Conservation (phyloP, 2,888 invertebrate species). For the Polyommatus iphigenia region DNA sequence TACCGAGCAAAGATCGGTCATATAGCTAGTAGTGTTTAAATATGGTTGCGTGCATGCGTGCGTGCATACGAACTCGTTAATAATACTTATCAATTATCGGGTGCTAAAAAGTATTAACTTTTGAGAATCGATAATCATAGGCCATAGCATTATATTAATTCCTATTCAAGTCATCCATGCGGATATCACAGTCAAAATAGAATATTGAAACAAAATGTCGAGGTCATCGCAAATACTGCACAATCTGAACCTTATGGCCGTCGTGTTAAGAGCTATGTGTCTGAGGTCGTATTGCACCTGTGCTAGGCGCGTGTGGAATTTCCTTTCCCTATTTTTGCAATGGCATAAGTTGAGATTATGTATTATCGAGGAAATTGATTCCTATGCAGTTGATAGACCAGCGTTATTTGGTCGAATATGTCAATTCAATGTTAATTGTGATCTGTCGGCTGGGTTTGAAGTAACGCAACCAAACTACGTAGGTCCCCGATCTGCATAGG, state of each 20-base stretch:
- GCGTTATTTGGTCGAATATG: too few species aligned
- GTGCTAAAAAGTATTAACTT: background rate
- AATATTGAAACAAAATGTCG: slow-evolving; percentile 9
- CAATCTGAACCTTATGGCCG: slow-evolving; percentile 4
- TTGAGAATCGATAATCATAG: background rate
- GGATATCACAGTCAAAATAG: background rate
- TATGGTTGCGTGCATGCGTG: background rate
- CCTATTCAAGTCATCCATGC: background rate
- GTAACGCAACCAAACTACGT: too few species aligned
- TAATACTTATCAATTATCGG: background rate
- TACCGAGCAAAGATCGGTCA: too few species aligned
- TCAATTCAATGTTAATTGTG: too few species aligned
- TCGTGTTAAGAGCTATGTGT: slow-evolving; percentile 15
- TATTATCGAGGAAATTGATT: too few species aligned
- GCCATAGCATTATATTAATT: background rate
- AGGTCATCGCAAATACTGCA: background rate
- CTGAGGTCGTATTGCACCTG: slow-evolving; percentile 33
- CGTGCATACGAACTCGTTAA: background rate
- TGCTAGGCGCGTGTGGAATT: slow-evolving; percentile 56
- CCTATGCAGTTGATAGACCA: too few species aligned
- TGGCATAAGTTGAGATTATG: slow-evolving; percentile 15
- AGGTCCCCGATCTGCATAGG: too few species aligned
- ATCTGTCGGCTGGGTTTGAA: too few species aligned
- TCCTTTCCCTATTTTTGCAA: slow-evolving; percentile 58
- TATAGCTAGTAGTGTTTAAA: too few species aligned